Evolutionary conservation across 2,888 invertebrate species (phyloP).

Genomic region (Eupithecia subumbrata): DNA sequence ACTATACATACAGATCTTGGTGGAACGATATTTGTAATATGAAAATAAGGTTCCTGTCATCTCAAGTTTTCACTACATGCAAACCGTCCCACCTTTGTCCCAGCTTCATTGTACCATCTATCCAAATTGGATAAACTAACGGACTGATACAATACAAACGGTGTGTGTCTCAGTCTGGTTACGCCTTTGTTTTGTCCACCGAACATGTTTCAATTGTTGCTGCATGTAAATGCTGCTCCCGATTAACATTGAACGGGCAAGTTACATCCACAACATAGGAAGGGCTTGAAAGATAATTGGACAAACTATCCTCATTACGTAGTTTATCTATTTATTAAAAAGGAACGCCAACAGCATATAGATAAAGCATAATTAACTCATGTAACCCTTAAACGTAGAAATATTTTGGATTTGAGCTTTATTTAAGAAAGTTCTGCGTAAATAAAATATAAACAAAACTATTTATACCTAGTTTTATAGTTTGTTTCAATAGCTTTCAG

Average conservation of each 20-base stretch:
- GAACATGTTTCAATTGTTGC: constrained; percentile 68
- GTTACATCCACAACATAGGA: constrained; percentile 50
- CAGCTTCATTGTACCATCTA: constrained; percentile 19
- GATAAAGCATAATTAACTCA: too few species aligned
- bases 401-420: too few species aligned
- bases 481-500: too few species aligned
- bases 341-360: too few species aligned
- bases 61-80: neutral
- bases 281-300: constrained; percentile 31
- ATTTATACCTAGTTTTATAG: too few species aligned
- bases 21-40: neutral
- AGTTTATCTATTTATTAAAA: too few species aligned
- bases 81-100: constrained; percentile 13
- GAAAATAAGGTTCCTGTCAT: neutral
- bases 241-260: constrained; percentile 64
- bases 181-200: constrained; percentile 70
- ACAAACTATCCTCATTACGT: neutral
- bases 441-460: too few species aligned
- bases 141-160: constrained; percentile 41
- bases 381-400: too few species aligned
- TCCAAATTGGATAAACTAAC: constrained; percentile 29
- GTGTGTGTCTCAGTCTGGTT: constrained; percentile 48
- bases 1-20: neutral
- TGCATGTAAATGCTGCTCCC: constrained; percentile 69
- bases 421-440: too few species aligned